These are phyloP conservation scores for Epistrophe grossulariae DNA, from an alignment of 2,888 invertebrate genomes.

Conservation along the genomic window DNA sequence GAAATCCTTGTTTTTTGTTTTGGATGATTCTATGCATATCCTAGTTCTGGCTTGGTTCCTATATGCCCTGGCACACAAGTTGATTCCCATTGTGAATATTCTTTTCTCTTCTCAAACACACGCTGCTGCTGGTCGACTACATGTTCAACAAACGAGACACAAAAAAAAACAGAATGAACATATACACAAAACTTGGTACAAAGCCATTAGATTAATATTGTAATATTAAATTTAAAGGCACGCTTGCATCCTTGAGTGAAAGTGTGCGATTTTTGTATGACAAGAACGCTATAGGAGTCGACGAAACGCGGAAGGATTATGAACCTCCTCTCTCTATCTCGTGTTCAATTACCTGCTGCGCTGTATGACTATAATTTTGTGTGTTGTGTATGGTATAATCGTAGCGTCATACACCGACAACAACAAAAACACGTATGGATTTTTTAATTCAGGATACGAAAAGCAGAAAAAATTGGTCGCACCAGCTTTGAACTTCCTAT, in stretches of 20 bases:
- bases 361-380: constrained; percentile 5
- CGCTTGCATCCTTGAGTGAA: constrained; percentile 55
- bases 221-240: constrained; percentile 71
- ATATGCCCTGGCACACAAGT: constrained; percentile 22
- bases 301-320: constrained; percentile 55
- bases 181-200: constrained; percentile 50
- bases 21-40: constrained; percentile 37
- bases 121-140: constrained; percentile 3
- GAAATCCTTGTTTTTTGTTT: constrained; percentile 15
- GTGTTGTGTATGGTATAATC: too few species aligned
- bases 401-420: too few species aligned
- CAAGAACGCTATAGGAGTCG: constrained; percentile 35
- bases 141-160: not conserved
- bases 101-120: constrained; percentile 13
- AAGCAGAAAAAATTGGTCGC: not conserved
- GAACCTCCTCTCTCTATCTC: constrained; percentile 6
- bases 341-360: constrained; percentile 39
- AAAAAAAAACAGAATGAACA: constrained; percentile 18
- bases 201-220: constrained; percentile 67
- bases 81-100: constrained; percentile 40
- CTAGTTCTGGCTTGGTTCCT: not conserved
- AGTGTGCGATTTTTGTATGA: constrained; percentile 49
- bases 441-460: constrained; percentile 17
- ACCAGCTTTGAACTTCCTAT: constrained; percentile 32
- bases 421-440: not conserved